Conservation (phyloP, 2,888 invertebrate species). For the Rosalia funebris region DNA sequence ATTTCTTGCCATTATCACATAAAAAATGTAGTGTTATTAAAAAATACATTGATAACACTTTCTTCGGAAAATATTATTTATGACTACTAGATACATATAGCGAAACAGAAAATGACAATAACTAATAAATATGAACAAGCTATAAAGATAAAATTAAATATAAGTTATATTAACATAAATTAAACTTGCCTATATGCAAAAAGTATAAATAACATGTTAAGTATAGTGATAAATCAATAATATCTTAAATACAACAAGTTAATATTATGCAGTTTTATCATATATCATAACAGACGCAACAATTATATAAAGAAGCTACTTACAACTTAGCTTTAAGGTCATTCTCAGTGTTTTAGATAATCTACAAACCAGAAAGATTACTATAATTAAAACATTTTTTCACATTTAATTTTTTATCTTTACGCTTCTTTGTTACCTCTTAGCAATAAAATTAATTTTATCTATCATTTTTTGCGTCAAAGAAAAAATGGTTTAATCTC, state of each 20-base stretch:
- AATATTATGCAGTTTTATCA: conserved; percentile 24
- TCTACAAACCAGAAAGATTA: conserved; percentile 3
- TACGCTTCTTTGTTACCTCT: too few species aligned
- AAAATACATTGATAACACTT: too few species aligned
- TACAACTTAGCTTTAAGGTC: conserved; percentile 14
- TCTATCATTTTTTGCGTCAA: too few species aligned
- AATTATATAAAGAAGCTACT: conserved; percentile 7
- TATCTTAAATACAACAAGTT: conserved; percentile 23
- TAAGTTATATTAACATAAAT: conserved; percentile 30
- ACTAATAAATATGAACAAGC: conserved; percentile 19
- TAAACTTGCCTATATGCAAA: conserved; percentile 21
- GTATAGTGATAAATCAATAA: conserved; percentile 12
- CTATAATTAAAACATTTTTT: conserved; percentile 6
- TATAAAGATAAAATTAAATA: conserved; percentile 31
- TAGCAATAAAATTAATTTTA: too few species aligned
- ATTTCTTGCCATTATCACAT: too few species aligned
- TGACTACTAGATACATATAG: too few species aligned
- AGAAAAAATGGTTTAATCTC: too few species aligned
- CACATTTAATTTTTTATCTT: conserved; percentile 1
- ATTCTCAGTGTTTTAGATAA: conserved; percentile 10
- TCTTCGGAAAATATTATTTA: too few species aligned
- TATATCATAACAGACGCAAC: conserved; percentile 6
- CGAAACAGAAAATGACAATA: conserved; percentile 7
- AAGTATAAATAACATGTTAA: conserved; percentile 9
- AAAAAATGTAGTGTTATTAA: too few species aligned